Base-by-base conservation (phyloP, 2,888 invertebrate species). In the Andrena bicolor region DNA sequence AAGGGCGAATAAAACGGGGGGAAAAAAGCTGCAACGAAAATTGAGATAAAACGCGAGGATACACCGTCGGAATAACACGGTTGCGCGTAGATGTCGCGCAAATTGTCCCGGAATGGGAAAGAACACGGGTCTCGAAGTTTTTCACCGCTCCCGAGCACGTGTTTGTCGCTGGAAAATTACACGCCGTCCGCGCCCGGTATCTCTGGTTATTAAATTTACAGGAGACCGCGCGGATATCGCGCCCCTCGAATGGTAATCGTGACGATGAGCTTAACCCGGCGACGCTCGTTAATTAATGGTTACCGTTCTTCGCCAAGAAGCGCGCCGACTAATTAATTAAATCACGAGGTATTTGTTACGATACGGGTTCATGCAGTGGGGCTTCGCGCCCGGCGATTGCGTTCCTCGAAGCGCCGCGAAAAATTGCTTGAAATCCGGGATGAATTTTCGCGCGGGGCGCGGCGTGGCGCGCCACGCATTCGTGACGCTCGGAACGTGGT, bases 21-120 rank as follows among this genome's bases (percentile, higher is more conserved):
- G 56, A 66, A 61, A 32, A 56, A 61, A 61, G 61, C 20, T 28
- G 58, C 10, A 16, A 35, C 49, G 72, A 35, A 72, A 80, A 79
- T 80, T 72, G 79, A 64, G 79, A 80, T 79, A 68, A 72, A 80
- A 68, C 63, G 71, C 71, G 79, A 26, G 64, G 64, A 61, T 53
- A 78, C 26, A 26, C 70, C 8, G 65, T n/a, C 60, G 69, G 76
- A 79, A 79, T 76, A 69, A 77, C 80, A 65, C 49, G 20, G 30
- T 13, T 16, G 35, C 35, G 30, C 41, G 65, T 65, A 28, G 60
- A 58, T 72, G 61, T 74, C 66, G 73, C 23, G 48, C 32, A 71
- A 78, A 77, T 77, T 72, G 49, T 77, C 13, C 10, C 58, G 32
- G 53, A 70, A 60, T 23, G n/a, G 53, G 23, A 8, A 61, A 72